Base-by-base conservation (phyloP, 2,113 vertebrate genomes). In the Apaloderma vittatum region DNA sequence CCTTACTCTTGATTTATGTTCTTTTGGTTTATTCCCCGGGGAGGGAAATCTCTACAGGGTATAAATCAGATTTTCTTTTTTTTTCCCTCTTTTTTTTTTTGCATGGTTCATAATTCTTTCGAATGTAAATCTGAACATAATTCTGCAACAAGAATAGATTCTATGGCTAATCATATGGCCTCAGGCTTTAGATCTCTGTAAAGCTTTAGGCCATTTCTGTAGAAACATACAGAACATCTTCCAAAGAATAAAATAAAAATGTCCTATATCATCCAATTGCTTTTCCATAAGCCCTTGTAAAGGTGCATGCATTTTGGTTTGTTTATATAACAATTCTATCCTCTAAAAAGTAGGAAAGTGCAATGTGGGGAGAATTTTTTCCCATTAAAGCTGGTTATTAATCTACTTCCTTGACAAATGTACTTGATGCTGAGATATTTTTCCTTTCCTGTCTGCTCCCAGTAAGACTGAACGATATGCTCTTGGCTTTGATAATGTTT, bases 401-500 rank as follows among this genome's bases (percentile, higher is more conserved):
- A 97, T 97, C 92, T 94, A 49, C 68, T 95, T 91, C 66, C 68
- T 86, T 96, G 93, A 97, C 93, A 96, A 96, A 95, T 75, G 75
- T 61, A 81, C 70, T 89, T 87, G 93, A 86, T 95, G 54, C 74
- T 93, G 95, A 96, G 86, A 80, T 88, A 40, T 96, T 97, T 97
- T 96, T 94, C 96, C 96, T 88, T 91, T 94, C 72, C 91, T 93
- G 55, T 70, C 94, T 97, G 67, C 92, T 98, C 95, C 89, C 85
- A 90, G 93, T 78, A 96, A 97, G 92, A 71, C 85, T 65, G 96
- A 96, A 95, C 5, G 73, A 91, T 95, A 58, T 19, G 65, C 74
- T 91, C 95, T 96, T 82, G 97, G 96, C 97, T 97, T 87, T 65
- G 95, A 86, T 95, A 94, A 96, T 97, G 96, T 97, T 97, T 96